A percentile compares a stretch with the other conserved stretches of the same genome.
Evolutionary conservation across 2,888 invertebrate genomes (phyloP).

Genomic region (Poecilobothrus nobilitatus): DNA sequence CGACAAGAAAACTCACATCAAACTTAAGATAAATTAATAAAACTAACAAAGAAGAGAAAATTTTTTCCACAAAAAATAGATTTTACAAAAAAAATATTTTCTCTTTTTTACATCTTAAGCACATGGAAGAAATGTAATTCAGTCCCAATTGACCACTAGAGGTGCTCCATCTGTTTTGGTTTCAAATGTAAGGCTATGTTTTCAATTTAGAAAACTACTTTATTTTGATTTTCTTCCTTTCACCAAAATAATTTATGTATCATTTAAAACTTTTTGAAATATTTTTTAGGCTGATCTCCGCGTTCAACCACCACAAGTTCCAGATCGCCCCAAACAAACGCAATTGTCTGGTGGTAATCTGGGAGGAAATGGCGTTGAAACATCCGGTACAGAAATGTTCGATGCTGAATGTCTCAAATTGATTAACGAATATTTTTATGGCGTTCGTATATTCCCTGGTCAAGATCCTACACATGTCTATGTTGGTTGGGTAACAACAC

Average conservation of each 20-base stretch:
- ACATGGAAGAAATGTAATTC: constrained; percentile 44
- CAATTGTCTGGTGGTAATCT: constrained; percentile 60
- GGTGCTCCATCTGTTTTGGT: constrained; percentile 46
- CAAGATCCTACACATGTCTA: constrained; percentile 59
- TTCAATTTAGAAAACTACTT: background rate
- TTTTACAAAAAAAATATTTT: background rate
- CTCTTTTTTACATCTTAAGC: constrained; percentile 29
- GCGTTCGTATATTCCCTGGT: constrained; percentile 48
- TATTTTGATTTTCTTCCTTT: background rate
- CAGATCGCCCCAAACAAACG: constrained; percentile 54
- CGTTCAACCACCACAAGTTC: constrained; percentile 55
- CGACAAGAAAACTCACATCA: background rate
- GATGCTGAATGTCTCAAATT: constrained; percentile 79
- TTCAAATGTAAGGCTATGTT: constrained; percentile 35
- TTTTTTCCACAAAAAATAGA: background rate
- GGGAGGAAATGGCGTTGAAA: constrained; percentile 60
- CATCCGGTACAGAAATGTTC: constrained; percentile 78
- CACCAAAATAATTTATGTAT: background rate
- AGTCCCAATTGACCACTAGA: constrained; percentile 43
- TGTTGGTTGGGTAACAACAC: constrained; percentile 98
- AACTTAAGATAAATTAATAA: background rate
- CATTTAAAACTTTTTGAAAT: background rate
- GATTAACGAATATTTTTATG: constrained; percentile 97
- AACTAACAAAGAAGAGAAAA: constrained; percentile 4
- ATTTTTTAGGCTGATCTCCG: constrained; percentile 51